A percentile compares a stretch with the other conserved stretches of the same genome.
phyloP scores from a whole-genome alignment of 2,888 invertebrate species.

The Lochmaea crataegi region DNA sequence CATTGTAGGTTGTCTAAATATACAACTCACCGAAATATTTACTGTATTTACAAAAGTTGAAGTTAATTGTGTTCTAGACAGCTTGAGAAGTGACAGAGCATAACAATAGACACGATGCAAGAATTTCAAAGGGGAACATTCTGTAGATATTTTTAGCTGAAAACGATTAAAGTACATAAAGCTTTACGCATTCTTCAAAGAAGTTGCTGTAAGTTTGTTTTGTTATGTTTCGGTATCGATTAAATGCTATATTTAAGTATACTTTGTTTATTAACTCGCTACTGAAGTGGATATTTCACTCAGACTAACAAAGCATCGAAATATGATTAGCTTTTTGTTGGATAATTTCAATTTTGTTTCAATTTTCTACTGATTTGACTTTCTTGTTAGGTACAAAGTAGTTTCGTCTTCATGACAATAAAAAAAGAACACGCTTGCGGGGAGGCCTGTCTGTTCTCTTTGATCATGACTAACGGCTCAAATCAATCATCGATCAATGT shows the following conservation, averaged over 20 bases:
- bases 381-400: not conserved
- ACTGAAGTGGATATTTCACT: not conserved
- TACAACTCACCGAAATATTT: conserved; percentile 49
- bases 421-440: conserved; percentile 5
- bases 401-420: not conserved
- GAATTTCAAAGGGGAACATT: conserved; percentile 39
- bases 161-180: conserved; percentile 7
- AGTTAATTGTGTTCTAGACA: conserved; percentile 50
- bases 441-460: conserved; percentile 38
- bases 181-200: not conserved
- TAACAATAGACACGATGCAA: conserved; percentile 49
- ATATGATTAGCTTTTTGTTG: no score
- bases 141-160: conserved; percentile 42
- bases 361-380: not conserved
- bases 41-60: conserved; percentile 45
- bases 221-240: conserved; percentile 5
- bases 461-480: conserved; percentile 54
- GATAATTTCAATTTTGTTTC: no score
- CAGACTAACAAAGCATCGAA: no score
- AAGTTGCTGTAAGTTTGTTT: conserved; percentile 6
- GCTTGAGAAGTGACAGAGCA: conserved; percentile 47
- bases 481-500: conserved; percentile 58
- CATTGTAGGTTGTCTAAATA: conserved; percentile 45
- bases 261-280: not conserved
- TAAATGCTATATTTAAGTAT: not conserved